Conservation (phyloP, 1,140 invertebrate species). For the Acyrthosiphon pisum region DNA sequence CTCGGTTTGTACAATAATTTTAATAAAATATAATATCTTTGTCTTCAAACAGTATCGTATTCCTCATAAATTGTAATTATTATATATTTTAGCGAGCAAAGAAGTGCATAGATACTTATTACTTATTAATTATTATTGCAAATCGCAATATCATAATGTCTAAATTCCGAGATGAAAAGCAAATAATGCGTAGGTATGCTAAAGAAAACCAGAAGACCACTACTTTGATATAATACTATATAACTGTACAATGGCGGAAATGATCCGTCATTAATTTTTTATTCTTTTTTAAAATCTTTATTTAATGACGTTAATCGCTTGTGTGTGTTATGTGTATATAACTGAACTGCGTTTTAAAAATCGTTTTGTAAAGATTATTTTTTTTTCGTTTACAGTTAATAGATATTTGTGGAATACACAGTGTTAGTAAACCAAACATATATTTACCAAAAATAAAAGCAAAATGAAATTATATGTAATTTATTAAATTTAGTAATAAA, state of each 20-base stretch:
- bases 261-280: background rate
- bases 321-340: background rate
- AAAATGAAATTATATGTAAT: background rate
- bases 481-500: background rate
- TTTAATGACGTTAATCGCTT: conserved; percentile 35
- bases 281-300: conserved; percentile 18
- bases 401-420: background rate
- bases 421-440: background rate
- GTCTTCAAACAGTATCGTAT: background rate
- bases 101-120: background rate
- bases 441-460: background rate
- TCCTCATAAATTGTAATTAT: background rate
- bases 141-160: background rate
- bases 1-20: too few relatives aligned
- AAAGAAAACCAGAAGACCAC: background rate
- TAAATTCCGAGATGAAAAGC: background rate
- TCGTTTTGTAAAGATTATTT: background rate
- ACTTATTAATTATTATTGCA: background rate
- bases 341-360: conserved; percentile 43
- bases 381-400: background rate
- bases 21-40: background rate
- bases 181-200: background rate
- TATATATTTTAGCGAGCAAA: background rate
- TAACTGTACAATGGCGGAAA: conserved; percentile 7
- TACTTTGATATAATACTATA: background rate